Conservation (phyloP, 2,888 invertebrate species). For the Ectemnius continuus region DNA sequence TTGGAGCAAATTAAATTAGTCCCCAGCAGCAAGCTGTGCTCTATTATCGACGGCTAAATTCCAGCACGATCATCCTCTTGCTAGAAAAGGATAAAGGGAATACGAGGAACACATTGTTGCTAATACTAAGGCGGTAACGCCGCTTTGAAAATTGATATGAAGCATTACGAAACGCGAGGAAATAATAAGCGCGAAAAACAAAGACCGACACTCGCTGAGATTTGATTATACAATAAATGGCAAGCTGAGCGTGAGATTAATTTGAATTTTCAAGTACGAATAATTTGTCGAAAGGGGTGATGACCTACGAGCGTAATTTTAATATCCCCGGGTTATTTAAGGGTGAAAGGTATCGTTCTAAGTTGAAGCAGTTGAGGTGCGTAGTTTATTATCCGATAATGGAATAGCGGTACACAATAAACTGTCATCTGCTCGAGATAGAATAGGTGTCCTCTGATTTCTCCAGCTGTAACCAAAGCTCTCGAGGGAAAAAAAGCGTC, state of each 20-base stretch:
- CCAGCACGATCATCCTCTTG: slow-evolving; percentile 42
- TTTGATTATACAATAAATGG: too few relatives aligned
- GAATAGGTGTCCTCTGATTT: too few relatives aligned
- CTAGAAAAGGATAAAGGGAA: slow-evolving; percentile 48
- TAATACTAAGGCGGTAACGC: neutral
- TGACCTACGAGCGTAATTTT: neutral
- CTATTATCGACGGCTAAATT: slow-evolving; percentile 65
- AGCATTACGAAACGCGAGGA: slow-evolving; percentile 13
- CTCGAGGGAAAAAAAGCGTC: neutral
- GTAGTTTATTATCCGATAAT: too few relatives aligned
- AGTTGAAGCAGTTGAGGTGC: too few relatives aligned
- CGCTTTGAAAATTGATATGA: slow-evolving; percentile 3
- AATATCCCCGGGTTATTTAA: too few relatives aligned
- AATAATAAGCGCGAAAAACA: too few relatives aligned
- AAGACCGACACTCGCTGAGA: too few relatives aligned
- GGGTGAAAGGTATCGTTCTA: too few relatives aligned
- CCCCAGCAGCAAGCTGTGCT: slow-evolving; percentile 69
- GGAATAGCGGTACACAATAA: too few relatives aligned
- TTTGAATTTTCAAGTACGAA: neutral
- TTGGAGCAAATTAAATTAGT: slow-evolving; percentile 69
- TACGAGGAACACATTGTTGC: slow-evolving; percentile 27
- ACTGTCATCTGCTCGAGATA: too few relatives aligned
- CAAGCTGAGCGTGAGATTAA: slow-evolving; percentile 20
- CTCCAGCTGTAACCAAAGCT: neutral
- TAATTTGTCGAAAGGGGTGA: too few relatives aligned